Base-by-base conservation (phyloP, 2,797 vertebrate genomes). In the Zenarchopterus dispar region DNA sequence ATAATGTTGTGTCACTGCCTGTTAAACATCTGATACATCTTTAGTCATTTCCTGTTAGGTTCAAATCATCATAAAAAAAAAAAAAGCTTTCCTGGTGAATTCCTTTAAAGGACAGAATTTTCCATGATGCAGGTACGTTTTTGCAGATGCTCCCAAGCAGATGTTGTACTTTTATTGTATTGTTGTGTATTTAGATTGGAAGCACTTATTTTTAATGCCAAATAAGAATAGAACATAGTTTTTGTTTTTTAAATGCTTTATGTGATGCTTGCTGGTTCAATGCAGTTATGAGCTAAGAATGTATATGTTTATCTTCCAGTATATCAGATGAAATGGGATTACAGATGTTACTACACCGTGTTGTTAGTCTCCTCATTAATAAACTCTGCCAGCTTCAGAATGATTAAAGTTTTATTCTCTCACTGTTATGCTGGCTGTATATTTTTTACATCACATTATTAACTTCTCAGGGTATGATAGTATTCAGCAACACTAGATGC, bases 231-330 rank as follows among this genome's bases (percentile, higher is more conserved):
- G 10, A 23, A 24, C 10, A 41, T 39, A 8, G 9, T 73, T 67
- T 57, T 60, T 54, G 22, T 67, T 70, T 64, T 57, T 71, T 67
- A 72, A 70, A 74, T 66, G 58, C 57, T 79, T 74, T 70, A 51
- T 50, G 24, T 61, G 8, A 84, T 85, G 83, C 80, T 89, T 88
- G 82, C 86, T 86, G 86, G 84, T 89, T 79, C 85, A 87, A 86
- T 70, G 84, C 85, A 82, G 74, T 79, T 24, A 73, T 1, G 18
- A 63, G 36, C 13, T 49, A 67, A 8, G n/a, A 70, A 65, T 59
- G 44, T 17, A 63, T 73, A 26, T 77, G 26, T 28, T 26, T 46
- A 53, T 24, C 22, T 19, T 55, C 45, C 4, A 33, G 21, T 49
- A 10, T 76, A 48, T 69, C 42, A 51, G 54, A 65, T 22, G 26